These are phyloP conservation scores for Stenotaenia linearis DNA, from an alignment of 2,888 invertebrate species.

Conservation along the genomic window DNA sequence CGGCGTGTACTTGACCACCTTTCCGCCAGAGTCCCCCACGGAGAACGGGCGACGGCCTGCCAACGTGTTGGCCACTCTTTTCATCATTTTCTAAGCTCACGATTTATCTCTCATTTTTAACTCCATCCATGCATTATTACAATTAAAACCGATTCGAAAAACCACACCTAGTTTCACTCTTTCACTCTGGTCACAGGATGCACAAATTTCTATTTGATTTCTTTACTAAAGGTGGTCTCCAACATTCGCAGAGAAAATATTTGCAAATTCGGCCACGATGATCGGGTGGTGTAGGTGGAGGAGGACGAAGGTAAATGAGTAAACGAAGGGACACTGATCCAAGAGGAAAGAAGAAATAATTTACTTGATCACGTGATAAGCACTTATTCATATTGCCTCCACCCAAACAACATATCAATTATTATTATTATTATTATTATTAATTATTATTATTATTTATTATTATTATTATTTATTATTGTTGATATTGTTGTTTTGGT, in stretches of 20 bases:
- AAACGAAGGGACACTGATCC: conserved; percentile 18
- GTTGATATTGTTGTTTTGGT: too few relatives aligned
- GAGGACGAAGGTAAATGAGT: conserved; percentile 16
- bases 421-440: too few relatives aligned
- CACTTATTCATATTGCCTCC: conserved; percentile 26
- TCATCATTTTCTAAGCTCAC: conserved; percentile 32
- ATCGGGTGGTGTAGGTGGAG: conserved; percentile 8
- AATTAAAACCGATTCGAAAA: too few relatives aligned
- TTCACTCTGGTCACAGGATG: neutral
- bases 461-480: too few relatives aligned
- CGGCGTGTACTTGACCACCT: conserved; percentile 46
- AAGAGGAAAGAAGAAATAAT: conserved; percentile 26
- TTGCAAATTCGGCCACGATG: neutral
- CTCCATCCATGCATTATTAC: too few relatives aligned
- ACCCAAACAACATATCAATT: conserved; percentile 5
- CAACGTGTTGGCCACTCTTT: conserved; percentile 35
- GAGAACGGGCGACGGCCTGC: conserved; percentile 33
- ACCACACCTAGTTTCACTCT: neutral
- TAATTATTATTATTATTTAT: too few relatives aligned
- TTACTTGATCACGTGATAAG: neutral
- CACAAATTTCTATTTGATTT: neutral
- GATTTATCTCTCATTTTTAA: neutral
- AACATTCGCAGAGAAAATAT: neutral
- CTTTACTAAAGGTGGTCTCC: neutral
- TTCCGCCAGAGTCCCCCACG: conserved; percentile 37